Percentiles rank a stretch among this genome's conserved stretches.
Evolutionary conservation across 1,140 invertebrate genomes (phyloP).

Genomic region (Ephestia elutella): DNA sequence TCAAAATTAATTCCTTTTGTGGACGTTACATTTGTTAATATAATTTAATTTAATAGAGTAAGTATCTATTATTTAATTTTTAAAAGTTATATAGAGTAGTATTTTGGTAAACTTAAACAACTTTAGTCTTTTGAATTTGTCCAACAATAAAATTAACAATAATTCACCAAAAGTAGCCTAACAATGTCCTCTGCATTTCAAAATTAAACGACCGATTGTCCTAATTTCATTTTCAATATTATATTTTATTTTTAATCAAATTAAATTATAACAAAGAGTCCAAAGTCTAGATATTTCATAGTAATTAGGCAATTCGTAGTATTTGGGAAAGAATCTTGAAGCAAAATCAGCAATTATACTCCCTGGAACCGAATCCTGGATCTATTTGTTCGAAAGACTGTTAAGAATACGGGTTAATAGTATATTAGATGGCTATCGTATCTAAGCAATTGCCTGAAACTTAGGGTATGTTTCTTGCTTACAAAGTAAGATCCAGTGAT

Average conservation of each 20-base stretch:
- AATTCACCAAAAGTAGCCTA: not conserved
- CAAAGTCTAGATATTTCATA: not conserved
- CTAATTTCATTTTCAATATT: too few species aligned
- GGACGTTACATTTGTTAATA: too few species aligned
- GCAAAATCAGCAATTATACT: not conserved
- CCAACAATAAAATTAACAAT: too few species aligned
- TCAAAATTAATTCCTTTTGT: not conserved
- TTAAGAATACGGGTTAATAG: too few species aligned
- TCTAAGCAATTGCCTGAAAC: not conserved
- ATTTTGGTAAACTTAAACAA: too few species aligned
- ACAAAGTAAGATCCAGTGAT: not conserved
- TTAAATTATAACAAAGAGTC: not conserved
- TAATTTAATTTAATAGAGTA: too few species aligned
- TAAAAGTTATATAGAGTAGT: not conserved
- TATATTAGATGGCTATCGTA: not conserved
- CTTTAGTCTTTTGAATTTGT: not conserved
- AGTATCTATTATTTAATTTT: not conserved
- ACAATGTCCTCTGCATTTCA: too few species aligned
- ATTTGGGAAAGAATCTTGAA: not conserved
- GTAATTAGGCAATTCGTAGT: constrained; percentile 5
- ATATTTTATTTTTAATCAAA: not conserved
- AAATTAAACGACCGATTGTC: too few species aligned
- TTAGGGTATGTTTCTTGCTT: not conserved
- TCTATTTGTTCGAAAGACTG: not conserved
- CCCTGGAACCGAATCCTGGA: not conserved